Evolutionary conservation across 2,797 vertebrate genomes (phyloP), one percentile per base, ranked within the genome.

Genomic region (Manis javanica): DNA sequence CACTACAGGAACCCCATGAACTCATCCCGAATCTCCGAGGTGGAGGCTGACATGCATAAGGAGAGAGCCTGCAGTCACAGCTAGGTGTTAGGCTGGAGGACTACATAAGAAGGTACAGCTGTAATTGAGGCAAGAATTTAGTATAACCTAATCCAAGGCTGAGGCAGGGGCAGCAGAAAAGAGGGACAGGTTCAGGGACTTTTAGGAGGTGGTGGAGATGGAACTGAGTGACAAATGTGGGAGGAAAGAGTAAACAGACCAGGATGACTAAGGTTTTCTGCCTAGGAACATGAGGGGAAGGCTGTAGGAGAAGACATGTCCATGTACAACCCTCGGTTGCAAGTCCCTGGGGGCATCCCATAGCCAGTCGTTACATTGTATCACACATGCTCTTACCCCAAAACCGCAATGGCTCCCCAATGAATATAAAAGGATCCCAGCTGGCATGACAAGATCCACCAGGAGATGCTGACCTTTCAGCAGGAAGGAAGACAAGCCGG

Each of bases 21-120:
- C 24, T 57, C 24, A n/a, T 12, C 21, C 5, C 1, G 0, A 46
- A 46, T 46, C 42, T 46, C 42, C 3, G 14, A 8, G 1, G 1
- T 66, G 15, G 14, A n/a, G 61, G 21, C 34, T n/a, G 11, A 90
- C 49, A 19, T 34, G 21, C 5, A 39, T 6, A n/a, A 15, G 31
- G 29, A 49, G 49, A 23, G 9, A 55, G 15, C 53, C 24, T 39
- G 37, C 4, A n/a, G 31, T 16, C 46, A 83, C 66, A 55, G n/a
- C 29, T n/a, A 3, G 18, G 34, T 12, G 61, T 18, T 29, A 19
- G 11, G 69, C 19, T 53, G 51, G 64, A 34, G 85, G 57, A 66
- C 64, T 23, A 87, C 13, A 26, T 78, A 29, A 64, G 72, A 74
- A 9, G 16, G 14, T 72, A 51, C 4, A 75, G 16, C 72, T 46